Percentiles rank a stretch among this genome's conserved stretches.
Evolutionary conservation across 2,888 invertebrate genomes (phyloP).

Genomic region (Pardosa pseudoannulata): DNA sequence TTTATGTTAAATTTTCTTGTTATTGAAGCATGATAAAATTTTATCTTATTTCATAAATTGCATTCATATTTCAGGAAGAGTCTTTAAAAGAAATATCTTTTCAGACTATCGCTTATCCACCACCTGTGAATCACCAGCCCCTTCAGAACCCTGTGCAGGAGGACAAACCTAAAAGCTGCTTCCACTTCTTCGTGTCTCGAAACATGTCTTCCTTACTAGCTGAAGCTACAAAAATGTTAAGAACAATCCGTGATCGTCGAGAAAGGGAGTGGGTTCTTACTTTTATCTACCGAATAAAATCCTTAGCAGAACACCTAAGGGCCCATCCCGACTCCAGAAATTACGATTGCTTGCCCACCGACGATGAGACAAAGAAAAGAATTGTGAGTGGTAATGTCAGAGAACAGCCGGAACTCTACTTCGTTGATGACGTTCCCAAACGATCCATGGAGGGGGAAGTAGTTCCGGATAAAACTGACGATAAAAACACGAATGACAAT

Average conservation of each 20-base stretch:
- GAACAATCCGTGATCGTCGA: slow-evolving; percentile 33
- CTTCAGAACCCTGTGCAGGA: neutral
- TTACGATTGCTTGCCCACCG: slow-evolving; percentile 38
- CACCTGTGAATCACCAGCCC: neutral
- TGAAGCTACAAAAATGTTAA: slow-evolving; percentile 61
- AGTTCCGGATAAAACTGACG: neutral
- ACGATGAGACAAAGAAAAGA: slow-evolving; percentile 17
- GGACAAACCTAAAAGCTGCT: slow-evolving; percentile 51
- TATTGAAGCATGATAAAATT: too few relatives aligned
- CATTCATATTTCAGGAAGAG: too few relatives aligned
- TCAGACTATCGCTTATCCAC: slow-evolving; percentile 21
- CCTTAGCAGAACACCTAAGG: slow-evolving; percentile 48
- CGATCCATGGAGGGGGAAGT: neutral
- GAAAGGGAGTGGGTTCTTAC: slow-evolving; percentile 67
- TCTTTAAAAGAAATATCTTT: neutral
- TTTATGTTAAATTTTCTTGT: too few relatives aligned
- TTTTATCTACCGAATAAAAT: slow-evolving; percentile 58
- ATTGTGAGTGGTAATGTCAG: slow-evolving; percentile 13
- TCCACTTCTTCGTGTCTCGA: slow-evolving; percentile 50
- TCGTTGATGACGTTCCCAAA: slow-evolving; percentile 35
- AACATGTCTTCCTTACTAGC: slow-evolving; percentile 62
- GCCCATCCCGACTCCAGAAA: slow-evolving; percentile 38
- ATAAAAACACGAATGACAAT: slow-evolving; percentile 24
- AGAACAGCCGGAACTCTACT: slow-evolving; percentile 49
- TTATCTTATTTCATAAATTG: too few relatives aligned